These are phyloP conservation scores for Eulemur albifrons DNA, from an alignment of 2,797 vertebrate genomes.

Conservation along the genomic window DNA sequence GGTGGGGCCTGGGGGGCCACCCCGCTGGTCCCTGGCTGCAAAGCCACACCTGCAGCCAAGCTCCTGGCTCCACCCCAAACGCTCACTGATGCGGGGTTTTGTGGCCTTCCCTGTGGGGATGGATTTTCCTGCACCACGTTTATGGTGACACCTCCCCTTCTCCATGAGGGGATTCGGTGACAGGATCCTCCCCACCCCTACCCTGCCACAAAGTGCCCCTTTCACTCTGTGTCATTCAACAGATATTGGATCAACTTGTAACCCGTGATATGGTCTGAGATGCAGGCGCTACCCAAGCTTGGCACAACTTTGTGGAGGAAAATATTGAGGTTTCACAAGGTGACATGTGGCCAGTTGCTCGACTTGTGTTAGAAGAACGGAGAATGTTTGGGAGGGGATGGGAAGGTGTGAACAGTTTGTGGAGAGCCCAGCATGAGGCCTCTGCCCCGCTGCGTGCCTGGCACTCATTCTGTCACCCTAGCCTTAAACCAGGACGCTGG, in stretches of 20 bases:
- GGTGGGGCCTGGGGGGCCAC: neutral
- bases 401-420: neutral
- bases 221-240: neutral
- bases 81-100: neutral
- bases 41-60: neutral
- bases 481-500: neutral
- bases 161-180: neutral
- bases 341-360: neutral
- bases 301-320: neutral
- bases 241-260: neutral
- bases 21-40: too few species aligned
- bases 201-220: neutral
- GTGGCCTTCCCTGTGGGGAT: rapidly evolving
- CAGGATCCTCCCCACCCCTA: neutral
- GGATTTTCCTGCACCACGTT: neutral
- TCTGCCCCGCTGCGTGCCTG: neutral
- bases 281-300: neutral
- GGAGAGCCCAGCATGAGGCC: neutral
- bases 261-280: neutral
- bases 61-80: neutral
- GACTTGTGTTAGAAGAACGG: neutral
- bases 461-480: neutral
- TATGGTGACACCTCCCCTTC: neutral
- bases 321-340: neutral
- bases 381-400: neutral